Base-by-base conservation (phyloP, 2,797 vertebrate species). In the Anabacerthia variegaticeps region DNA sequence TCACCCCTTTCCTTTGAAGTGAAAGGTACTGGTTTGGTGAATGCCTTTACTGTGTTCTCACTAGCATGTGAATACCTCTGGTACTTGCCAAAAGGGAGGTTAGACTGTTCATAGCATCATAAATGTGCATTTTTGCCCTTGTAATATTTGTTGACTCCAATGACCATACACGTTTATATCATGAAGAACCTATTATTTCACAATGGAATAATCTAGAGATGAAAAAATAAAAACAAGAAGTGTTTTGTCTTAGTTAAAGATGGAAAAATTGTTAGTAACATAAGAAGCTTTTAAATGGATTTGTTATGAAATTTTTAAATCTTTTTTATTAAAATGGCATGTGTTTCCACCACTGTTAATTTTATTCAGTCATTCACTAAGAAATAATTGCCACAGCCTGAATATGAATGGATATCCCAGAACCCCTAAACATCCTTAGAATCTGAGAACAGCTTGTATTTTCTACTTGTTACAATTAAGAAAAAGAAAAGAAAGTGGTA, bases 391-490 rank as follows among this genome's bases (percentile, higher is more conserved):
- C 54, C 49, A 36, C 39, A 81, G 14, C 46, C 49, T 92, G 43
- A 67, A 59, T 81, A 39, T 84, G 76, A 89, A 63, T 86, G 32
- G 28, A 52, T 91, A 24, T 86, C 39, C 27, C 83, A 56, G 61
- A 39, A 91, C 34, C 20, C 19, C 44, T 84, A 69, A 85, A 66
- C 49, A 62, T 71, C 48, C 67, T 65, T 75, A 83, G 36, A 69
- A 66, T 67, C 51, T 78, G 34, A 86, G 62, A 75, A 59, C 26
- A 90, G 23, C 37, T 43, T 85, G 24, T 67, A 12, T 94, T 94
- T 95, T 83, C 66, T 85, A 27, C 27, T 66, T 77, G n/a, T 71
- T 92, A 27, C 72, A 79, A 69, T 94, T 92, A 89, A 87, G 54
- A 85, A 37, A 84, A 82, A 84, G 82, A 89, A 58, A 68, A 73